Evolutionary conservation across 2,113 vertebrate species (phyloP).

Genomic region (Mobula birostris): DNA sequence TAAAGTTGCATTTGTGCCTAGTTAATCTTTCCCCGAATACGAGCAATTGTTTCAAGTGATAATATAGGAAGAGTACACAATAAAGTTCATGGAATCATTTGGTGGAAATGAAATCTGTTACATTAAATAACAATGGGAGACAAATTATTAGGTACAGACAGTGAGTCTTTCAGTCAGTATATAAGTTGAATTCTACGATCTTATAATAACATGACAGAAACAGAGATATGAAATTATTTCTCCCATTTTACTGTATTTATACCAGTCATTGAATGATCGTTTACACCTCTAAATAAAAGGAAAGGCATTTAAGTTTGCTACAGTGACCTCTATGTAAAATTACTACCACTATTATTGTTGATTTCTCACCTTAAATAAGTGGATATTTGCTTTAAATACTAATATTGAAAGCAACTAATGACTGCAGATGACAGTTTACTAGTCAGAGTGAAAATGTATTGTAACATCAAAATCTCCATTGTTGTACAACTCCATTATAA

Average conservation of each 20-base stretch:
- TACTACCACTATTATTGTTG: background rate
- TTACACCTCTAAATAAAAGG: background rate
- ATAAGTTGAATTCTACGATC: slow-evolving; percentile 20
- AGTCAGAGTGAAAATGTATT: background rate
- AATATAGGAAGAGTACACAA: background rate
- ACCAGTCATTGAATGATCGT: background rate
- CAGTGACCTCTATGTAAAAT: background rate
- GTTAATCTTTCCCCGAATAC: slow-evolving; percentile 13
- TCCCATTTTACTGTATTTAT: background rate
- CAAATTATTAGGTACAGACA: slow-evolving; percentile 20
- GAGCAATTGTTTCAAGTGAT: slow-evolving; percentile 20
- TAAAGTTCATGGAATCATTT: slow-evolving; percentile 13
- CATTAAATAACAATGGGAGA: slow-evolving; percentile 14
- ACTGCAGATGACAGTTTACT: background rate
- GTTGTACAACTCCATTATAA: background rate
- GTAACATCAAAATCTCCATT: background rate
- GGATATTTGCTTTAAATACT: background rate
- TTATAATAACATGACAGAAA: background rate
- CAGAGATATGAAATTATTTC: background rate
- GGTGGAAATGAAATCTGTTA: background rate
- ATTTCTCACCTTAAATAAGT: background rate
- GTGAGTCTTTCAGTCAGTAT: background rate
- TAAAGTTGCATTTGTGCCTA: background rate
- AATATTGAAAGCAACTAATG: background rate
- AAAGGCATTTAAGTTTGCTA: background rate